Percentiles rank a stretch among this genome's conserved stretches.
phyloP scores from a whole-genome alignment of 2,113 vertebrate genomes.

The Proteles cristata region DNA sequence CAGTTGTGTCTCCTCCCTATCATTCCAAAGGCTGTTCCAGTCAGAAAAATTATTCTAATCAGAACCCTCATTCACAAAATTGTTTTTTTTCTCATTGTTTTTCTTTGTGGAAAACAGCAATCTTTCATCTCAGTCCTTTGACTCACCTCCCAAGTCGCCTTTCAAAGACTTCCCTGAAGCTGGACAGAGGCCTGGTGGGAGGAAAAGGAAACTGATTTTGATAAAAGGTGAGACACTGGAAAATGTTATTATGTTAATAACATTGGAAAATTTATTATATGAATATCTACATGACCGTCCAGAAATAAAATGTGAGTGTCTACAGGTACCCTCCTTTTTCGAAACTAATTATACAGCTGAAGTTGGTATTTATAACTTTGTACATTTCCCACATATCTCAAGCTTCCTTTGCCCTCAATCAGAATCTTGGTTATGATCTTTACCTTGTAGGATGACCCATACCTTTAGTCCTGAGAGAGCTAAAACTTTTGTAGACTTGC shows the following conservation, averaged over 20 bases:
- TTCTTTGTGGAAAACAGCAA: not conserved
- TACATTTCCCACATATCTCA: not conserved
- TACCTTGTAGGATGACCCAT: not conserved
- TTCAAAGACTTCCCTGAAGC: not conserved
- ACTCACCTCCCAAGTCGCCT: not conserved
- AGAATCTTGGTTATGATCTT: not conserved
- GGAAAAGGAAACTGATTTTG: conserved; percentile 9
- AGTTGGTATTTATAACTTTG: not conserved
- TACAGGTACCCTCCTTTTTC: not conserved
- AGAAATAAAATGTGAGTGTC: not conserved
- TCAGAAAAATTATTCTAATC: not conserved
- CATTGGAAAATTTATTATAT: not conserved
- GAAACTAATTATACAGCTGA: not conserved
- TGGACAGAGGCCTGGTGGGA: not conserved
- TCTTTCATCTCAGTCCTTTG: not conserved
- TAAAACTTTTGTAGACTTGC: not conserved
- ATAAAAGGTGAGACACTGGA: not conserved
- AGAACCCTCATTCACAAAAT: not conserved
- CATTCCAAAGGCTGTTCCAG: not conserved
- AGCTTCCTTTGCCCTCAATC: not conserved
- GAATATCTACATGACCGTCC: not conserved
- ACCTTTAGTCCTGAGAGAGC: not conserved
- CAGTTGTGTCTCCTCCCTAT: not conserved
- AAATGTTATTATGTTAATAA: not conserved
- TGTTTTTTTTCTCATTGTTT: not conserved